Evolutionary conservation across 2,888 invertebrate species (phyloP).

Genomic region (Dorcus hopei): DNA sequence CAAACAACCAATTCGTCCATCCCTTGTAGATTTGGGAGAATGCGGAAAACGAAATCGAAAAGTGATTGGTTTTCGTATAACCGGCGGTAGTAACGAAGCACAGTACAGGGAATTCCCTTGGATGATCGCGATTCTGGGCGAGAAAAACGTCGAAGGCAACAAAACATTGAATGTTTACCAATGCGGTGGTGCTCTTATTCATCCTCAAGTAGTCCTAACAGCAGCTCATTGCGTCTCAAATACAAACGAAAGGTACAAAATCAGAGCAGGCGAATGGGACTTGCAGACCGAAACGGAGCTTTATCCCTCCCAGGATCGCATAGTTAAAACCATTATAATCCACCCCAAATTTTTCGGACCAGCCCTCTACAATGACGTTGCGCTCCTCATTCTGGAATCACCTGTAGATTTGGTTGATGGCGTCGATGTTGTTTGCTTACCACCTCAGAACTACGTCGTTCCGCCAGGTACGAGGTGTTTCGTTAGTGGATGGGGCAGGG

Average conservation of each 20-base stretch:
- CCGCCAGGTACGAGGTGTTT: slow-evolving; percentile 57
- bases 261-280: slow-evolving; percentile 82
- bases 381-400: slow-evolving; percentile 59
- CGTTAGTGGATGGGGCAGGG: slow-evolving; percentile 80
- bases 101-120: slow-evolving; percentile 81
- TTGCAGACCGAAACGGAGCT: slow-evolving; percentile 71
- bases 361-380: slow-evolving; percentile 66
- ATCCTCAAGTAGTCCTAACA: slow-evolving; percentile 73
- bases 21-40: slow-evolving; percentile 20
- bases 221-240: slow-evolving; percentile 70
- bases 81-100: slow-evolving; percentile 60
- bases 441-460: slow-evolving; percentile 54
- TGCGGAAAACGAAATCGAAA: slow-evolving; percentile 1
- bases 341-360: slow-evolving; percentile 57
- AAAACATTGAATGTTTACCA: slow-evolving; percentile 47
- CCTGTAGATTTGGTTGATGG: slow-evolving; percentile 61
- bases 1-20: not conserved
- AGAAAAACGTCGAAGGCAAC: slow-evolving; percentile 53
- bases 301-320: slow-evolving; percentile 63
- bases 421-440: slow-evolving; percentile 72
- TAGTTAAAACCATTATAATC: slow-evolving; percentile 50
- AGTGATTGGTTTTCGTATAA: slow-evolving; percentile 1
- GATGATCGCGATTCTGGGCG: slow-evolving; percentile 67
- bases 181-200: slow-evolving; percentile 79
- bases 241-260: slow-evolving; percentile 34